Evolutionary conservation across 2,113 vertebrate species (phyloP), one percentile per base, ranked within the genome.

Genomic region (Daboia siamensis): DNA sequence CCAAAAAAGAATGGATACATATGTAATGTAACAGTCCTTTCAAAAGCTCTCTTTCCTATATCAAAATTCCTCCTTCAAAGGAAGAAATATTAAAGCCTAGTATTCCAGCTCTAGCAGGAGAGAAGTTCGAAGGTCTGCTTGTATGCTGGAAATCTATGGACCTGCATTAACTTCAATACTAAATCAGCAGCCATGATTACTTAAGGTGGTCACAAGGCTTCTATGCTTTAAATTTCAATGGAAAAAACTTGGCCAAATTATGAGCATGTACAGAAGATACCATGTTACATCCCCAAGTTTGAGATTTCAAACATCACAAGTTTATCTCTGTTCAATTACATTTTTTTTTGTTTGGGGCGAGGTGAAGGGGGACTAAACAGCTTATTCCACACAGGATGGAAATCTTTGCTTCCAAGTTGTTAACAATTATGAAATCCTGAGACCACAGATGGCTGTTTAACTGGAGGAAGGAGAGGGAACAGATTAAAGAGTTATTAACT

Each of bases 371-470:
- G 91, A 17, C 94, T 94, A 97, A 97, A 97, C 1, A 80, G 74
- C 17, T 21, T 80, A 39, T 44, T 80, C 33, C 2, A 21, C 9
- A 96, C 95, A 96, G 94, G 92, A 94, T 48, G 92, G 88, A 94
- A 94, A 91, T 93, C 88, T 96, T 95, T 95, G 95, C 95, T 97
- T 95, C 96, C 95, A 95, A 89, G 93, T 96, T 94, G 94, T 97
- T 97, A 96, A 94, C 96, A 97, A 95, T 95, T 96, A 95, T 96
- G 96, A 96, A 96, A 97, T 97, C 96, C 97, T 95, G 91, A 97
- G 97, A 97, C 96, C 91, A 95, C 95, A 96, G 97, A 94, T 94
- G 93, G 97, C 96, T 90, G 86, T 39, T 20, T 59, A 80, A 59
- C 51, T 90, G 88, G 56, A 17, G 59, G 85, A 80, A 15, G 33